Evolutionary conservation across 2,113 vertebrate genomes (phyloP).

Genomic region (Abramis brama): DNA sequence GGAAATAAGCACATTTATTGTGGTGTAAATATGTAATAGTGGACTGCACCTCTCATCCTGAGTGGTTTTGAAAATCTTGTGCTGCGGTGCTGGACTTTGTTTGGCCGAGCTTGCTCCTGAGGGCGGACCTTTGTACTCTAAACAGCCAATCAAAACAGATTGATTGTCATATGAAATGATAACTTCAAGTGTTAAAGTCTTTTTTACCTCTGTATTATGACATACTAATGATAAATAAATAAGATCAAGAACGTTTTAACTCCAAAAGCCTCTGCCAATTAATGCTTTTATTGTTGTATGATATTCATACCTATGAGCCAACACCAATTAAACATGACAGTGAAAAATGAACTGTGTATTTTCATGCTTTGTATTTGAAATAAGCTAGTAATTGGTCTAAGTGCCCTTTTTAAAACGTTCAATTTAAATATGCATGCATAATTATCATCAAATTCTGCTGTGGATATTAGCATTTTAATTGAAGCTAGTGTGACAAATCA

Average conservation of each 20-base stretch:
- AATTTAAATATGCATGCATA: slow-evolving; percentile 20
- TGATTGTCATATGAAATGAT: neutral
- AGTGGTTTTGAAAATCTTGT: slow-evolving; percentile 80
- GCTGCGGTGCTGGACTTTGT: slow-evolving; percentile 91
- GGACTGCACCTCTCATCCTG: slow-evolving; percentile 68
- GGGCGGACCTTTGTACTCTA: slow-evolving; percentile 87
- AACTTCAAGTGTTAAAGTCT: neutral
- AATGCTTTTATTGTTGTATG: neutral
- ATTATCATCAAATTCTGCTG: neutral
- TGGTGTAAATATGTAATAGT: neutral
- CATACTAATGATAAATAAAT: neutral
- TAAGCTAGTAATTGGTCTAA: neutral
- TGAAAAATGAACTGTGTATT: neutral
- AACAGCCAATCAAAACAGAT: slow-evolving; percentile 38
- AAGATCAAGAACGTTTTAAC: neutral
- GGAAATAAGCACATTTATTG: neutral
- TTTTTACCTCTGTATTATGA: neutral
- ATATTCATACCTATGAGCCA: neutral
- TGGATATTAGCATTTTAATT: neutral
- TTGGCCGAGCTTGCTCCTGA: slow-evolving; percentile 92
- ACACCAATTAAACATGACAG: neutral
- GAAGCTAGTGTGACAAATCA: slow-evolving; percentile 24
- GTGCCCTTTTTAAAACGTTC: neutral
- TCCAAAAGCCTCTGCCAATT: neutral
- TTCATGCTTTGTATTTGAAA: neutral